Conservation (phyloP, 2,888 invertebrate species). For the Apantesis nais region DNA sequence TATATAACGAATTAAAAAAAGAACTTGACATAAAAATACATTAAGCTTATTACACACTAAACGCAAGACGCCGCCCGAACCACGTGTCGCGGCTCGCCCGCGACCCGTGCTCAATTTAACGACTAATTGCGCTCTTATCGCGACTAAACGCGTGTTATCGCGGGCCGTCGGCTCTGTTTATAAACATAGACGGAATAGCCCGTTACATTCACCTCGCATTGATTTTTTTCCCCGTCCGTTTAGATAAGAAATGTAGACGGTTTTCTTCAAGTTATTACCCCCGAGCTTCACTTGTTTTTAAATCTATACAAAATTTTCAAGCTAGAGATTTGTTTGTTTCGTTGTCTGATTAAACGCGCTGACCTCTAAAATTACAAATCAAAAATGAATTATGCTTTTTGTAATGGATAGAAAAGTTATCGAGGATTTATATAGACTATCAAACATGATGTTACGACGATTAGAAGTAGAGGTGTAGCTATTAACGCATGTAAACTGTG, state of each 20-base stretch:
- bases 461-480: too few relatives aligned
- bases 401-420: not conserved
- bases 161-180: constrained; percentile 46
- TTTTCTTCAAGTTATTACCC: constrained; percentile 20
- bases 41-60: constrained; percentile 43
- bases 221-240: constrained; percentile 33
- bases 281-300: not conserved
- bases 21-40: constrained; percentile 1
- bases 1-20: not conserved
- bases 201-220: constrained; percentile 48
- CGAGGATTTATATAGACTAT: not conserved
- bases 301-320: not conserved
- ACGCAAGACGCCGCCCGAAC: constrained; percentile 19
- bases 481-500: too few relatives aligned
- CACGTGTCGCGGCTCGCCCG: constrained; percentile 36
- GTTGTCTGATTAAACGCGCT: not conserved
- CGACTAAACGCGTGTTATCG: constrained; percentile 44
- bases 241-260: constrained; percentile 34
- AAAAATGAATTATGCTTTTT: not conserved
- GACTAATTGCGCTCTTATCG: constrained; percentile 52
- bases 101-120: constrained; percentile 49
- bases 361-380: not conserved
- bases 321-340: not conserved
- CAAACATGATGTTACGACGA: not conserved
- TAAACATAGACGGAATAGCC: constrained; percentile 50